Evolutionary conservation across 1,140 invertebrate species (phyloP).

Genomic region (Zophobas morio): DNA sequence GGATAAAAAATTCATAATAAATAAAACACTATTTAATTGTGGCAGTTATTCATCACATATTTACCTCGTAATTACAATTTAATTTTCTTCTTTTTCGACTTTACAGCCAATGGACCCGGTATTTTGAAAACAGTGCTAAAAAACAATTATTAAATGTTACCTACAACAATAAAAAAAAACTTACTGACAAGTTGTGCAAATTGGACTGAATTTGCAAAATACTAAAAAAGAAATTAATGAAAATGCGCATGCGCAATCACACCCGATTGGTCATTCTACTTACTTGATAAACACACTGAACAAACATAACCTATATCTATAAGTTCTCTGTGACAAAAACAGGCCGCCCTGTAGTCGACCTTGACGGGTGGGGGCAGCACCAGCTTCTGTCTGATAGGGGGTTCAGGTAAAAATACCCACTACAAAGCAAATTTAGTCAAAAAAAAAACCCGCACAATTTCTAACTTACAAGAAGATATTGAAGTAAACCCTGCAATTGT

Average conservation of each 20-base stretch:
- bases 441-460: conserved; percentile 6
- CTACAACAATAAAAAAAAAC: conserved; percentile 66
- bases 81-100: conserved; percentile 83
- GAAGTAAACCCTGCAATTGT: conserved; percentile 86
- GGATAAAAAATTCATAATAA: neutral
- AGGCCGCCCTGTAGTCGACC: conserved; percentile 96
- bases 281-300: conserved; percentile 96
- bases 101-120: conserved; percentile 78
- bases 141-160: conserved; percentile 61
- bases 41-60: neutral
- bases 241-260: neutral
- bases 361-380: conserved; percentile 91
- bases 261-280: conserved; percentile 65
- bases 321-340: conserved; percentile 97
- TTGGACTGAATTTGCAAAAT: conserved; percentile 97
- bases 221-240: conserved; percentile 76
- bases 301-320: conserved; percentile 98
- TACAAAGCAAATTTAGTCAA: conserved; percentile 67
- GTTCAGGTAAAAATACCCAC: conserved; percentile 95
- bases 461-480: conserved; percentile 88
- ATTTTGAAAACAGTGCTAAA: conserved; percentile 90
- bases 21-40: too few relatives aligned
- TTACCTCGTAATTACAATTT: conserved; percentile 61
- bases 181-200: conserved; percentile 98
- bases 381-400: conserved; percentile 83